These are phyloP conservation scores for Archivesica marissinica DNA, from an alignment of 1,140 invertebrate species.

Conservation along the genomic window DNA sequence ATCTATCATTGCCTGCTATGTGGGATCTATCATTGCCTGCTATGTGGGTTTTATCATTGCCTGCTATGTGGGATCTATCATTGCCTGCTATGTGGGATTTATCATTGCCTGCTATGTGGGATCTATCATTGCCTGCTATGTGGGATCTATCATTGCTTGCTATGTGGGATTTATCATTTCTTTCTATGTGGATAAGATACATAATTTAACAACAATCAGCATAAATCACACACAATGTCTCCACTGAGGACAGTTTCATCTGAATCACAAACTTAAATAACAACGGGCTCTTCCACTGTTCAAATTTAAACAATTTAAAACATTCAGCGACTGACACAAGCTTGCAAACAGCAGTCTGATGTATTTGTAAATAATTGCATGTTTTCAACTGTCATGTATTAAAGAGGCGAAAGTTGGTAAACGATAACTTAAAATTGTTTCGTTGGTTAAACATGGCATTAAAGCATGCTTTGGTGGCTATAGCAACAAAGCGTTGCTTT, in stretches of 20 bases:
- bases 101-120: no score
- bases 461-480: slow-evolving; percentile 52
- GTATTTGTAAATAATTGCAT: slow-evolving; percentile 49
- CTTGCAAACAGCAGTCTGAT: slow-evolving; percentile 10
- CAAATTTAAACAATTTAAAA: slow-evolving; percentile 37
- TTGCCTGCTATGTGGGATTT: no score
- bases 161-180: no score
- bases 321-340: background rate
- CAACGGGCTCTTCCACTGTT: background rate
- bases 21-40: no score
- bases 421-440: slow-evolving; percentile 45
- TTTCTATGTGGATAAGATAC: no score
- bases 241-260: background rate
- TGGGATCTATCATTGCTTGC: no score
- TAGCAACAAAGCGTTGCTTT: slow-evolving; percentile 47
- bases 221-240: background rate
- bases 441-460: slow-evolving; percentile 49
- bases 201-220: background rate
- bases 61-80: no score
- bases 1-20: no score
- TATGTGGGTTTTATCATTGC: no score
- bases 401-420: slow-evolving; percentile 10
- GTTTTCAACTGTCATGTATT: background rate
- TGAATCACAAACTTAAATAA: background rate
- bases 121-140: no score